Percentiles rank a stretch among this genome's conserved stretches.
Evolutionary conservation across 2,888 invertebrate genomes (phyloP).

Genomic region (Chaetoderma sp.): DNA sequence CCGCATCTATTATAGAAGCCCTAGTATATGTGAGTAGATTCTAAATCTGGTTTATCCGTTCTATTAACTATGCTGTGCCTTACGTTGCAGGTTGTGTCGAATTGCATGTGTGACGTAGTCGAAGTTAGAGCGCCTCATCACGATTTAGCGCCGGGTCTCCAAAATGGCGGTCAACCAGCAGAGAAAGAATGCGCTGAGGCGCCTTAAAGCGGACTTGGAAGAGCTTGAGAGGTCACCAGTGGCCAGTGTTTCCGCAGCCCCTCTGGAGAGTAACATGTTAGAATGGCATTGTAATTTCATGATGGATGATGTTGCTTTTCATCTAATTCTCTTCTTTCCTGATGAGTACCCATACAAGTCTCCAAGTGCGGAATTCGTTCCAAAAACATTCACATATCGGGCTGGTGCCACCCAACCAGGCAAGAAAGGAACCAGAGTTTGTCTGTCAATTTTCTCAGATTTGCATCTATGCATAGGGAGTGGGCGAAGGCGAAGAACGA

Average conservation of each 20-base stretch:
- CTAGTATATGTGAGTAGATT: too few species aligned
- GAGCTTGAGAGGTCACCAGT: constrained; percentile 52
- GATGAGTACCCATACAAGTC: constrained; percentile 55
- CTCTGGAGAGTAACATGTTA: constrained; percentile 56
- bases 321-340: constrained; percentile 54
- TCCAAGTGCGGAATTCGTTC: constrained; percentile 60
- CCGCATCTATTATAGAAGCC: too few species aligned
- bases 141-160: too few species aligned
- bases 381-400: constrained; percentile 50
- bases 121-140: too few species aligned
- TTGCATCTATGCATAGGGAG: constrained; percentile 55
- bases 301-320: constrained; percentile 54
- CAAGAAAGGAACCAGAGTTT: constrained; percentile 54
- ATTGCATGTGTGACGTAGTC: too few species aligned
- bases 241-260: constrained; percentile 54
- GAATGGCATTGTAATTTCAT: constrained; percentile 63
- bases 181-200: constrained; percentile 51
- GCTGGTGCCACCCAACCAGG: constrained; percentile 57
- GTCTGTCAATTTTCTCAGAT: constrained; percentile 60
- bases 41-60: too few species aligned
- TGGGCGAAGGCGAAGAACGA: constrained; percentile 56
- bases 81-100: too few species aligned
- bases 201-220: constrained; percentile 48
- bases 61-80: too few species aligned
- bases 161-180: constrained; percentile 42